A percentile compares a stretch with the other conserved stretches of the same genome.
Evolutionary conservation across 2,888 invertebrate species (phyloP).

Genomic region (Caenorhabditis imperialis): DNA sequence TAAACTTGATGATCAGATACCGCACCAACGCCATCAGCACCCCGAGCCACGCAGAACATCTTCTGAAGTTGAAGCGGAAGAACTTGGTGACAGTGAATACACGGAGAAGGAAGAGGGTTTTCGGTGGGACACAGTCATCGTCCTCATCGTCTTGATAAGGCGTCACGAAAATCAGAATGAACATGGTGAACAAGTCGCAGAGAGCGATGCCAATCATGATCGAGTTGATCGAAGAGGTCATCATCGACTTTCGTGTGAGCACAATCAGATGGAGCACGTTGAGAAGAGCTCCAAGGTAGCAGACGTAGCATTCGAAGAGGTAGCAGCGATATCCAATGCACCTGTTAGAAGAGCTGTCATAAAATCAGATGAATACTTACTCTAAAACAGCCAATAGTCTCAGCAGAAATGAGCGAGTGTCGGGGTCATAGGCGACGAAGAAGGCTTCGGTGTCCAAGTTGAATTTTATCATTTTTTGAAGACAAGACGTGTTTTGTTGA

Average conservation of each 20-base stretch:
- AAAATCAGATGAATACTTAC: no score
- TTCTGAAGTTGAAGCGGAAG: conserved; percentile 8
- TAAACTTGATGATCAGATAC: background rate
- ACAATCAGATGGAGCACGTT: conserved; percentile 15
- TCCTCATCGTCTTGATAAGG: background rate
- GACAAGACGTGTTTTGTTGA: no score
- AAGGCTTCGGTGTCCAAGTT: no score
- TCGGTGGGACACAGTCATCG: conserved; percentile 13
- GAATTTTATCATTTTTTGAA: no score
- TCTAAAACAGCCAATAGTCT: no score
- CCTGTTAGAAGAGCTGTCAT: no score
- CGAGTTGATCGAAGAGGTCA: conserved; percentile 18
- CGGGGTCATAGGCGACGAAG: no score
- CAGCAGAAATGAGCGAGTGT: no score
- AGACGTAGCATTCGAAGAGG: background rate
- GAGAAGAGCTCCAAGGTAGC: background rate
- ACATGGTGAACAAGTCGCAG: conserved; percentile 16
- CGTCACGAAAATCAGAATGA: background rate
- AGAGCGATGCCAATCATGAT: conserved; percentile 33
- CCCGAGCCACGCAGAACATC: conserved; percentile 25
- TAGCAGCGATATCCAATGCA: no score
- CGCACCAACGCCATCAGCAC: conserved; percentile 18
- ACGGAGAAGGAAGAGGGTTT: background rate
- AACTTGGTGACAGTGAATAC: no score
- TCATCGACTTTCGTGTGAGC: conserved; percentile 20